A percentile compares a stretch with the other conserved stretches of the same genome.
Evolutionary conservation across 64 coral and sea anemone species (phyloP).

Genomic region (Acropora yongei): DNA sequence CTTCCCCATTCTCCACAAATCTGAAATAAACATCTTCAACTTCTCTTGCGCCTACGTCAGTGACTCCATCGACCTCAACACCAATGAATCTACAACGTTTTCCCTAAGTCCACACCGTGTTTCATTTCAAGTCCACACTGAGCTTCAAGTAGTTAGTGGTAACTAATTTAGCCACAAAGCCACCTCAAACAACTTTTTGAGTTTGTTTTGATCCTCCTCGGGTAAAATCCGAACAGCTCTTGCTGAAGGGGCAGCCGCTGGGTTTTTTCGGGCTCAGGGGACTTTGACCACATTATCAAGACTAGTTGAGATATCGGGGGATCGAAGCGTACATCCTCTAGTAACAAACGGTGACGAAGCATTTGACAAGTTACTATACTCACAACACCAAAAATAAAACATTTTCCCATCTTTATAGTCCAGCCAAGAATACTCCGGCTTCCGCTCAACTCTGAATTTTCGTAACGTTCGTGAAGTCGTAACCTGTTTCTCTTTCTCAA

Average conservation of each 20-base stretch:
- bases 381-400: conserved; percentile 35
- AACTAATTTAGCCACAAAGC: conserved; percentile 38
- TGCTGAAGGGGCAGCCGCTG: conserved; percentile 32
- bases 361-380: conserved; percentile 37
- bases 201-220: conserved; percentile 25
- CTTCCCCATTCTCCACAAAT: conserved; percentile 40
- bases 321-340: conserved; percentile 27
- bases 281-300: conserved; percentile 17
- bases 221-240: conserved; percentile 11
- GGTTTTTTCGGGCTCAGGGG: conserved; percentile 10
- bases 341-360: conserved; percentile 12
- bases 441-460: conserved; percentile 36
- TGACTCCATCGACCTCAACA: conserved; percentile 24
- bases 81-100: conserved; percentile 51
- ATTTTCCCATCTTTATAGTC: conserved; percentile 37
- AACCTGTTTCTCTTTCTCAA: conserved; percentile 17
- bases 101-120: neutral
- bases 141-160: conserved; percentile 19
- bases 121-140: conserved; percentile 35
- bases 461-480: neutral
- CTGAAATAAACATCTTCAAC: conserved; percentile 51
- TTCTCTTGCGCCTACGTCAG: conserved; percentile 50
- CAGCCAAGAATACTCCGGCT: conserved; percentile 38
- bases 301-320: neutral
- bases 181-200: conserved; percentile 53